A percentile compares a stretch with the other conserved stretches of the same genome.
Conservation (phyloP, 1,140 invertebrate genomes). For the Bombus picipes region DNA sequence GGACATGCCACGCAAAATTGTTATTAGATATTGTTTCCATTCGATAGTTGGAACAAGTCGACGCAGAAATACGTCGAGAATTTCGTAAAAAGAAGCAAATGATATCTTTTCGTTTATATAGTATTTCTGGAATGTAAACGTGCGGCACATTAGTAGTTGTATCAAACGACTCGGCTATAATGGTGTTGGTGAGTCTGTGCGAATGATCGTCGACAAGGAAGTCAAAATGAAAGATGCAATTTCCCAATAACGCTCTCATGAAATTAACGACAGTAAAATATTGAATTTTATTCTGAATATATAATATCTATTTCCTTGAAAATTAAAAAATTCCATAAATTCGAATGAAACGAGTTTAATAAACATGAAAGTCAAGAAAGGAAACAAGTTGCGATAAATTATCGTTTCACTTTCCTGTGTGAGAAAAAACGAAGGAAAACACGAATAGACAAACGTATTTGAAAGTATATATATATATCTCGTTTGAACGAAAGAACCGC, state of each 20-base stretch:
- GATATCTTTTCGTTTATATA: conserved; percentile 12
- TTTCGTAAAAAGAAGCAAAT: not conserved
- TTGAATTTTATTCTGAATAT: not conserved
- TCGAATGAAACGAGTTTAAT: not conserved
- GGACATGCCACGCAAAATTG: conserved; percentile 37
- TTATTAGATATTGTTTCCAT: conserved; percentile 16
- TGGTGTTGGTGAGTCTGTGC: not conserved
- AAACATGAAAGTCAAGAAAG: not conserved
- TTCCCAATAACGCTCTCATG: not conserved
- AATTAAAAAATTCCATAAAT: not conserved
- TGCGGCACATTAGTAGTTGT: not conserved
- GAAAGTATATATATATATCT: conserved; percentile 57
- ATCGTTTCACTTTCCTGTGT: conserved; percentile 11
- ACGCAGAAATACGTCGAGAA: not conserved
- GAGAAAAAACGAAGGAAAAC: not conserved
- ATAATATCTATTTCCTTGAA: not conserved
- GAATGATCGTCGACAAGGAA: not conserved
- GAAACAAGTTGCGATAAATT: not conserved
- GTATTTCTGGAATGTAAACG: not conserved
- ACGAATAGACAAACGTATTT: conserved; percentile 29
- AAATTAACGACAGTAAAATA: not conserved
- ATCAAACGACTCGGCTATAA: not conserved
- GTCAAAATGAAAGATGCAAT: not conserved
- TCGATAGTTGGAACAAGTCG: conserved; percentile 5
- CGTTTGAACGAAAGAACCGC: conserved; percentile 18